phyloP scores from a whole-genome alignment of 2,113 vertebrate genomes.

The Cnemophilus loriae region DNA sequence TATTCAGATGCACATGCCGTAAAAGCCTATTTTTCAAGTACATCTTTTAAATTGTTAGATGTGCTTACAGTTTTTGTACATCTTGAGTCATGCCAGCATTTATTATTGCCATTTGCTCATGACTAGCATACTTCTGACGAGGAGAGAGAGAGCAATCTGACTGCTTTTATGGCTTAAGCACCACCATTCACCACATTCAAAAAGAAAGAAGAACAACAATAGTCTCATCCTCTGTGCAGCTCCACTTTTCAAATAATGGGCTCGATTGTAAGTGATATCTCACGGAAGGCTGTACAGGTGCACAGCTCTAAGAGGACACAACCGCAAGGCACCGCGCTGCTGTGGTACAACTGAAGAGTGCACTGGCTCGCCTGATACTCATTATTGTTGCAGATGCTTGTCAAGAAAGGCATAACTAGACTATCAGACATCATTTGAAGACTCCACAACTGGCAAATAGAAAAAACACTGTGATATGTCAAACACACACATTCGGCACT shows the following conservation, averaged over 20 bases:
- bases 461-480: not conserved
- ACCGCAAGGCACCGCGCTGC: not conserved
- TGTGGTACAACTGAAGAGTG: not conserved
- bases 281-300: not conserved
- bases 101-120: not conserved
- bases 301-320: not conserved
- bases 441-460: not conserved
- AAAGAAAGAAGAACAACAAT: not conserved
- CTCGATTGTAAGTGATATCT: not conserved
- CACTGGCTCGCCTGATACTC: not conserved
- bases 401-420: not conserved
- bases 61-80: not conserved
- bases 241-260: not conserved
- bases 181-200: not conserved
- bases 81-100: not conserved
- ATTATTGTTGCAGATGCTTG: not conserved
- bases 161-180: not conserved
- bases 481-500: not conserved
- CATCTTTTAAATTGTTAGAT: not conserved
- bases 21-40: not conserved
- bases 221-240: not conserved
- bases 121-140: not conserved
- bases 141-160: not conserved
- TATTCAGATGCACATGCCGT: accelerated
- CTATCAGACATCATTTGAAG: not conserved